A percentile compares a stretch with the other conserved stretches of the same genome.
phyloP scores from a whole-genome alignment of 2,797 vertebrate species.

The Oreochromis mossambicus region DNA sequence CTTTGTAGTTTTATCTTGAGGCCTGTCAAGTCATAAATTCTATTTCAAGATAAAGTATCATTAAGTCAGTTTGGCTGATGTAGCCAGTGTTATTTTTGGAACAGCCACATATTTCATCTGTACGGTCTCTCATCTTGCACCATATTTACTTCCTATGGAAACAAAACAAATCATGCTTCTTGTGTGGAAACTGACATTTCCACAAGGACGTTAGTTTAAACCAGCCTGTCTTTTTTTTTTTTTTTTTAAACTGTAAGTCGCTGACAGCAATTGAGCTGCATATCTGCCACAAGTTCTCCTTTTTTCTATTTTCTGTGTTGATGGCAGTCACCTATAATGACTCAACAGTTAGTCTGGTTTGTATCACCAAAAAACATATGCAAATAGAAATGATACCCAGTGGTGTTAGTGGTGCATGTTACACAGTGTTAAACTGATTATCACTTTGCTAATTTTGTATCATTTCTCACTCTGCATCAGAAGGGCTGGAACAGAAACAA shows the following conservation, averaged over 20 bases:
- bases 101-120: background rate
- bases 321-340: conserved; percentile 5
- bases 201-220: conserved; percentile 1
- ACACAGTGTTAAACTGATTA: background rate
- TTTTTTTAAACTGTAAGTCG: background rate
- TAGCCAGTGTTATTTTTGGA: conserved; percentile 15
- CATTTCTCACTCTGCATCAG: background rate
- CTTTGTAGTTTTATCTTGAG: conserved; percentile 17
- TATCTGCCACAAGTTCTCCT: conserved; percentile 37
- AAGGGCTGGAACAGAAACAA: background rate
- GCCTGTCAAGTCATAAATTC: conserved; percentile 10
- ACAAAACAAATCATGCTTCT: conserved; percentile 30
- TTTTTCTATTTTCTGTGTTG: conserved; percentile 24
- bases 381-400: background rate
- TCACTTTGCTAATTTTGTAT: background rate
- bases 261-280: background rate
- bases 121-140: conserved; percentile 15
- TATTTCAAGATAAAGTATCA: conserved; percentile 20
- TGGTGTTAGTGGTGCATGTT: background rate
- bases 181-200: conserved; percentile 7
- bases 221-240: background rate
- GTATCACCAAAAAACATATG: background rate
- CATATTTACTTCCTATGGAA: conserved; percentile 36
- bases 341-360: background rate
- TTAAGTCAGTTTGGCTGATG: conserved; percentile 31